Conservation (phyloP, 1,140 invertebrate genomes). For the Drosophila punjabiensis region DNA sequence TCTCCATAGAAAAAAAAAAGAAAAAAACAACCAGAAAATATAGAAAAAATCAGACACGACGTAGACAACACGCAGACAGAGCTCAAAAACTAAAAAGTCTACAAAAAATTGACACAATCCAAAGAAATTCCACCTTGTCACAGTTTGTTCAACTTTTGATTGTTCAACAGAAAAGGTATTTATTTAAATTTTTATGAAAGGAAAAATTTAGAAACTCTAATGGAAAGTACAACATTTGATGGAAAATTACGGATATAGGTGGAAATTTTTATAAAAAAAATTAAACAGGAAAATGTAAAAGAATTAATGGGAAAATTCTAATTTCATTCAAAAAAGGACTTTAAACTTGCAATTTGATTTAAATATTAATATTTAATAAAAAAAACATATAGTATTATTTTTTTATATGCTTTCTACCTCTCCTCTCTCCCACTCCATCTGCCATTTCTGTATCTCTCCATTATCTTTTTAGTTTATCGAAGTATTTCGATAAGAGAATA, state of each 20-base stretch:
- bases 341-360: neutral
- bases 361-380: neutral
- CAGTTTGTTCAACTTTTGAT: constrained; percentile 46
- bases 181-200: constrained; percentile 1
- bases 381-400: too few species aligned
- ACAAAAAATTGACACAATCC: constrained; percentile 2
- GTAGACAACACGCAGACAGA: constrained; percentile 62
- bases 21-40: neutral
- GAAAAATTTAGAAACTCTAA: neutral
- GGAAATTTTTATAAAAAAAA: too few species aligned
- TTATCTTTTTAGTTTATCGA: constrained; percentile 53
- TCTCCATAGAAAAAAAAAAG: neutral
- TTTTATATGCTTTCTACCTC: neutral
- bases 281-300: too few species aligned
- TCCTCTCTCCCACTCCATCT: constrained; percentile 4
- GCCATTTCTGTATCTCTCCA: constrained; percentile 26
- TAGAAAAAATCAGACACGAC: constrained; percentile 28
- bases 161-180: neutral
- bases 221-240: neutral
- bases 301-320: neutral
- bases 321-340: neutral
- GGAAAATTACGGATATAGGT: neutral
- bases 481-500: constrained; percentile 46
- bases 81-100: constrained; percentile 41
- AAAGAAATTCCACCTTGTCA: constrained; percentile 30